Conservation (phyloP, 2,797 vertebrate species). For the Phoebastria nigripes region DNA sequence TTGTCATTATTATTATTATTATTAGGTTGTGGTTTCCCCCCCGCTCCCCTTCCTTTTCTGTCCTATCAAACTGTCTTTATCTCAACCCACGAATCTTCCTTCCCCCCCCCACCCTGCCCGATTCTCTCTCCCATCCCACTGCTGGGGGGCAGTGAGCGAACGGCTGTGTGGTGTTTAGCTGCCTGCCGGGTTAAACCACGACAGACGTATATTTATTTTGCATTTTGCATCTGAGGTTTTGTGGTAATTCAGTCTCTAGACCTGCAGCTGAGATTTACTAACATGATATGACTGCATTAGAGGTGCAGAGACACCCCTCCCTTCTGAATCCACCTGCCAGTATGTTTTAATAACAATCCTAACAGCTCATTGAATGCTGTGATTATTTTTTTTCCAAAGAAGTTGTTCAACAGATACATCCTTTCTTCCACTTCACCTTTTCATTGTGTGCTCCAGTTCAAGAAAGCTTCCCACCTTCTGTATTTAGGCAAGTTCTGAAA, state of each 20-base stretch:
- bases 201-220: neutral
- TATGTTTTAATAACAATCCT: neutral
- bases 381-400: neutral
- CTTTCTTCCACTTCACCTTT: neutral
- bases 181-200: too few relatives aligned
- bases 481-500: neutral
- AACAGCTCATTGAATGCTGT: neutral
- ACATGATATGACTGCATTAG: neutral
- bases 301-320: neutral
- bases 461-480: neutral
- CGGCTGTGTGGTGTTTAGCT: too few relatives aligned
- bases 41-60: too few relatives aligned
- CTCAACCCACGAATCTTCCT: too few relatives aligned
- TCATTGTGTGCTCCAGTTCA: neutral
- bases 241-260: neutral
- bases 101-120: too few relatives aligned
- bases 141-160: too few relatives aligned
- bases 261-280: neutral
- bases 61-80: too few relatives aligned
- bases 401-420: neutral
- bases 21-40: too few relatives aligned
- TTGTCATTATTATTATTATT: too few relatives aligned
- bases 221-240: neutral
- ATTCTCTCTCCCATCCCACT: too few relatives aligned
- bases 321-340: neutral